phyloP scores from a whole-genome alignment of 2,113 vertebrate species.

The Pterocles burchelli region DNA sequence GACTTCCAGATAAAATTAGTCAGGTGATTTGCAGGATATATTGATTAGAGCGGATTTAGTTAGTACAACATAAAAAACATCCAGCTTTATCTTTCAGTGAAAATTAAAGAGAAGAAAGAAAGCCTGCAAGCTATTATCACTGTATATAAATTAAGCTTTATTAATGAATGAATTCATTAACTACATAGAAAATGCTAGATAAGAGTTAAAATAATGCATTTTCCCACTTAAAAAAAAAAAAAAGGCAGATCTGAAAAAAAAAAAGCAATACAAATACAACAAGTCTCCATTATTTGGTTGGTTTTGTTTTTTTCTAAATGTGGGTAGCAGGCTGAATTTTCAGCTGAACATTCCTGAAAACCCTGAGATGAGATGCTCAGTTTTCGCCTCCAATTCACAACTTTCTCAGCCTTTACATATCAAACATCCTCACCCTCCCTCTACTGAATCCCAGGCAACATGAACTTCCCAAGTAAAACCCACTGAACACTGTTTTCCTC shows the following conservation, averaged over 20 bases:
- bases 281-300: not conserved
- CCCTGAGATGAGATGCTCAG: not conserved
- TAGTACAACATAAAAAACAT: constrained; percentile 17
- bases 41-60: constrained; percentile 49
- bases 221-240: not conserved
- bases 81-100: constrained; percentile 15
- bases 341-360: not conserved
- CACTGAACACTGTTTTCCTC: not conserved
- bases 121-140: constrained; percentile 8
- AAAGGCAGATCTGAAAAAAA: not conserved
- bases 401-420: not conserved
- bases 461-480: not conserved
- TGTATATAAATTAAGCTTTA: constrained; percentile 11
- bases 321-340: not conserved
- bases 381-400: not conserved
- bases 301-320: not conserved
- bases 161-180: not conserved
- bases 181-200: not conserved
- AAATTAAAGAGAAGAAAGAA: not conserved
- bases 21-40: constrained; percentile 52
- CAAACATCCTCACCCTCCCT: not conserved
- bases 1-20: constrained; percentile 34
- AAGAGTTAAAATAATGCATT: not conserved
- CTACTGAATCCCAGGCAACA: not conserved
- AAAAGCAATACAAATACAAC: not conserved